Evolutionary conservation across 2,797 vertebrate species (phyloP).

Genomic region (Synanceia verrucosa): DNA sequence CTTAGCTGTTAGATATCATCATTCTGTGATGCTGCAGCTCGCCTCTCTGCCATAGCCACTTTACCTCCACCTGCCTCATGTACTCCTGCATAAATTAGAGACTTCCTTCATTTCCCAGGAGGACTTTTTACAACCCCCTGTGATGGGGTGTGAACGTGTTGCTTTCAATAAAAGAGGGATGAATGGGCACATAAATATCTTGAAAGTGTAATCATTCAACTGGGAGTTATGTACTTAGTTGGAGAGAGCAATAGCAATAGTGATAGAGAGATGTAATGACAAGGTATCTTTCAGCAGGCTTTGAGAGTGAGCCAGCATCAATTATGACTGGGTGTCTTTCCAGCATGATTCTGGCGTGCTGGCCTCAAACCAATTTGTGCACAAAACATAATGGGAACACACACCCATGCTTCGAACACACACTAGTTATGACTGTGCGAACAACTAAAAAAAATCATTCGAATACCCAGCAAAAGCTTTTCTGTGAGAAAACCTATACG

Average conservation of each 20-base stretch:
- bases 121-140: slow-evolving; percentile 31
- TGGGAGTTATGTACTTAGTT: slow-evolving; percentile 48
- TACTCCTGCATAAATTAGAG: slow-evolving; percentile 44
- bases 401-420: not conserved
- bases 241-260: slow-evolving; percentile 17
- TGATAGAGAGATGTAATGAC: slow-evolving; percentile 33
- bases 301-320: slow-evolving; percentile 29
- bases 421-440: not conserved
- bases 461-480: not conserved
- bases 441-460: not conserved
- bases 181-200: slow-evolving; percentile 49
- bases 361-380: slow-evolving; percentile 29
- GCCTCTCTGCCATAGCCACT: not conserved
- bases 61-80: slow-evolving; percentile 33
- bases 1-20: not conserved
- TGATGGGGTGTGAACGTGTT: slow-evolving; percentile 45
- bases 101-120: slow-evolving; percentile 51
- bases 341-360: slow-evolving; percentile 11
- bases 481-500: not conserved
- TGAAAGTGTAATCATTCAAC: slow-evolving; percentile 35
- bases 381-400: slow-evolving; percentile 14
- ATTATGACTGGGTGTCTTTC: slow-evolving; percentile 40
- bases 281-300: slow-evolving; percentile 29
- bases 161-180: slow-evolving; percentile 48
- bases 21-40: slow-evolving; percentile 3